A percentile compares a stretch with the other conserved stretches of the same genome.
These are phyloP conservation scores for Parelbella ahira DNA, from an alignment of 2,888 invertebrate genomes.

Conservation along the genomic window DNA sequence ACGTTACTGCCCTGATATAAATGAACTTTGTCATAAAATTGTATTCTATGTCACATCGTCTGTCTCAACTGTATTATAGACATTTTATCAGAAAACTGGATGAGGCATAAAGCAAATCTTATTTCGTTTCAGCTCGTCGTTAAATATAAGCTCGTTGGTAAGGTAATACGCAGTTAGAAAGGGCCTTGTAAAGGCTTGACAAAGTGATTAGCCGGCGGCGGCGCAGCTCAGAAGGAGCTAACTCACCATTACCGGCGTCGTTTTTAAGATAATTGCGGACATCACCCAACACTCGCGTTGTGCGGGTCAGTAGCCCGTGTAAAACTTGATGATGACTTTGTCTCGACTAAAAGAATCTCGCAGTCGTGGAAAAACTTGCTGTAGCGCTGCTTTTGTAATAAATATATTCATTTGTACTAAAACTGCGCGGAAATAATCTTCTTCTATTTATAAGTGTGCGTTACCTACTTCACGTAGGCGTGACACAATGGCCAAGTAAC, in stretches of 20 bases:
- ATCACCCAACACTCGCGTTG: slow-evolving; percentile 55
- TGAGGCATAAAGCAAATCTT: slow-evolving; percentile 16
- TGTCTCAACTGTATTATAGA: too few relatives aligned
- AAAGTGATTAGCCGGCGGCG: slow-evolving; percentile 48
- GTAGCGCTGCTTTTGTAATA: too few relatives aligned
- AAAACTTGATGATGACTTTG: slow-evolving; percentile 61
- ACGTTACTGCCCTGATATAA: too few relatives aligned
- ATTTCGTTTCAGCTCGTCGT: slow-evolving; percentile 34
- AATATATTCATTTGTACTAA: too few relatives aligned
- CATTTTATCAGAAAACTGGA: neutral
- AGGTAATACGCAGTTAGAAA: slow-evolving; percentile 51
- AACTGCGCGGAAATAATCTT: too few relatives aligned
- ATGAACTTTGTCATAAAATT: too few relatives aligned
- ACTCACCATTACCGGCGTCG: slow-evolving; percentile 51
- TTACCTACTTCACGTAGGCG: too few relatives aligned
- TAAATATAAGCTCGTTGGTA: slow-evolving; percentile 43
- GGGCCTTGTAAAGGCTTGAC: slow-evolving; percentile 49
- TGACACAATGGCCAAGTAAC: too few relatives aligned
- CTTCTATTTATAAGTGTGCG: too few relatives aligned
- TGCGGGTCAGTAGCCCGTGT: slow-evolving; percentile 60
- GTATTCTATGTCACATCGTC: too few relatives aligned
- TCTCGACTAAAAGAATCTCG: slow-evolving; percentile 2
- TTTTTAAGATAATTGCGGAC: slow-evolving; percentile 60
- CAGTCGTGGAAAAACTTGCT: neutral
- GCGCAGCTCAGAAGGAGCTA: slow-evolving; percentile 38